Conservation (phyloP, 2,797 vertebrate species). For the Poecilia gillii region DNA sequence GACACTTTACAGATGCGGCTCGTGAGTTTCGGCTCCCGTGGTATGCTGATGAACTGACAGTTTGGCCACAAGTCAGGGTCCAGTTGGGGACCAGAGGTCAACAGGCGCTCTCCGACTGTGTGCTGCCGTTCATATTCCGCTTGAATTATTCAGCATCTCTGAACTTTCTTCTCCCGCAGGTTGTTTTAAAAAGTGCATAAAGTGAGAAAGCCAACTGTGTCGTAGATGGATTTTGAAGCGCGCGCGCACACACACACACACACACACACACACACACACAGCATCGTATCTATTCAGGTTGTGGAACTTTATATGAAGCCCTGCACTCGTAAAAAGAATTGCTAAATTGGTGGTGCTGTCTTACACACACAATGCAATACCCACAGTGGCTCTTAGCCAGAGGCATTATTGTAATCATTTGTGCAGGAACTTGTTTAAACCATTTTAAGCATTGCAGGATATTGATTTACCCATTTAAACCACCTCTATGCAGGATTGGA, state of each 20-base stretch:
- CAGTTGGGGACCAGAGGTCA: slow-evolving; percentile 29
- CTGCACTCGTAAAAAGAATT: slow-evolving; percentile 6
- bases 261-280: background rate
- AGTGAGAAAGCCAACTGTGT: slow-evolving; percentile 24
- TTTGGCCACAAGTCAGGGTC: slow-evolving; percentile 42
- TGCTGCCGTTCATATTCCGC: slow-evolving; percentile 29
- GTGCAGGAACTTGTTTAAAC: slow-evolving; percentile 18
- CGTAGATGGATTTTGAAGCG: slow-evolving; percentile 19
- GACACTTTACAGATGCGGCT: slow-evolving; percentile 77
- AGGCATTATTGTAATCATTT: slow-evolving; percentile 18
- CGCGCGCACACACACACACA: background rate
- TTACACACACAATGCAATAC: slow-evolving; percentile 12
- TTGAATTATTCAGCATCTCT: slow-evolving; percentile 24
- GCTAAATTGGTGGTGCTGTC: slow-evolving; percentile 8
- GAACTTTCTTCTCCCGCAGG: slow-evolving; percentile 23
- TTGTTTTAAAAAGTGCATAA: slow-evolving; percentile 27
- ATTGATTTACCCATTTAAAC: slow-evolving; percentile 30
- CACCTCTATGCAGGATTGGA: slow-evolving; percentile 6
- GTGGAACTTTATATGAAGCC: background rate
- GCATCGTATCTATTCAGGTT: slow-evolving; percentile 4
- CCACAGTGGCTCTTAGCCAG: slow-evolving; percentile 11
- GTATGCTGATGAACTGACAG: slow-evolving; percentile 26
- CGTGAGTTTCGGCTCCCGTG: slow-evolving; percentile 55
- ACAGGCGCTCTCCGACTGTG: slow-evolving; percentile 19
- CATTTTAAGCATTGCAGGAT: slow-evolving; percentile 17